Base-by-base conservation (phyloP, 1,140 invertebrate genomes). In the Sarcophaga peregrina region DNA sequence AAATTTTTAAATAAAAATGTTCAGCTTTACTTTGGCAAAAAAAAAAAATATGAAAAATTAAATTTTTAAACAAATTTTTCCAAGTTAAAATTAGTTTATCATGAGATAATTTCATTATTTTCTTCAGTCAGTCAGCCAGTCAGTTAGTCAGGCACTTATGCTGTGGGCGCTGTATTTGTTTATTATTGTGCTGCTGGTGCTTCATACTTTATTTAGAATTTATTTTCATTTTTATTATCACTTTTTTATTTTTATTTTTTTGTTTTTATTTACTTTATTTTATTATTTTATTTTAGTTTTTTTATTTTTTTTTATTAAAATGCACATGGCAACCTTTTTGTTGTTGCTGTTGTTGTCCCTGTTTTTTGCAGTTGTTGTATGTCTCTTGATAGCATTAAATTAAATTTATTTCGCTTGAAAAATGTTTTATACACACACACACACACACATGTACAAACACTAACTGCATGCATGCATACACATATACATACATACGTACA, bases 361-460 rank as follows among this genome's bases (percentile, higher is more conserved):
- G 5, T 68, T 68, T 9, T 8, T 68, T 68, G 58, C n/a, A n/a
- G 15, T 68, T 68, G 62, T 68, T 68, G 62, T 68, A 25, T 25
- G 62, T 68, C 62, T 68, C 62, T 76, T 76, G 74, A 76, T 76
- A 17, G 74, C 74, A 76, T 76, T 76, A 76, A 76, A 76, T 76
- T 76, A 76, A 76, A 76, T 76, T 76, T 76, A 76, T 47, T 76
- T 76, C 74, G 74, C 74, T 48, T 76, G 45, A 76, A 68, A 76
- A 46, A 48, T 78, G 47, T 78, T 78, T 50, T 78, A 78, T 78
- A 17, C 25, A 37, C 25, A 37, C 4, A 37, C 25, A 37, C 25
- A 37, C 4, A 37, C 25, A 37, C 4, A 37, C 25, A 37, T 4
- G 4, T 37, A 37, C 25, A 37, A 2, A 37, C 25, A 37, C 25